phyloP scores from a whole-genome alignment of 2,113 vertebrate genomes.

The Neodon shergylaensis region DNA sequence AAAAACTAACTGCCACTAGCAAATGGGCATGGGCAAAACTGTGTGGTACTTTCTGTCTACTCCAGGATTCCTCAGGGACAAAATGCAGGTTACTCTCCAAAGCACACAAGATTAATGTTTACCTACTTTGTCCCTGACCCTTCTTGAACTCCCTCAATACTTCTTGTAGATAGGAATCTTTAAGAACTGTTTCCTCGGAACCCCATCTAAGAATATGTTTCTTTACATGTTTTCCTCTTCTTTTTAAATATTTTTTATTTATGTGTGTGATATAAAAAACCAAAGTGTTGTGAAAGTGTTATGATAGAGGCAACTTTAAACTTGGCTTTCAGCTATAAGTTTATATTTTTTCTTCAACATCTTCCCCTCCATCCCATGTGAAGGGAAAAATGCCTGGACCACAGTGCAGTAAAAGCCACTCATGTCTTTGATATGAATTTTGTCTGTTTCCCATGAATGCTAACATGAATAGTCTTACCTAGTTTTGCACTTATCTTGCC shows the following conservation, averaged over 20 bases:
- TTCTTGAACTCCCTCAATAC: neutral
- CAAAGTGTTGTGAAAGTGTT: neutral
- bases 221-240: neutral
- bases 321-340: neutral
- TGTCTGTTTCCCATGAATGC: neutral
- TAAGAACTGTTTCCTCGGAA: neutral
- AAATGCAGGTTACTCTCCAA: neutral
- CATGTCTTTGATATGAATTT: neutral
- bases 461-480: neutral
- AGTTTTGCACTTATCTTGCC: conserved; percentile 40
- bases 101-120: neutral
- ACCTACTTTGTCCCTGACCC: neutral
- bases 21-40: neutral
- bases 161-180: neutral
- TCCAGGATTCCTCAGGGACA: neutral
- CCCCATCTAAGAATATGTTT: neutral
- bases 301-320: neutral
- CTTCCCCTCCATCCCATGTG: neutral
- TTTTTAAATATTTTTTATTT: too few species aligned
- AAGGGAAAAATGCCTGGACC: neutral
- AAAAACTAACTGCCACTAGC: neutral
- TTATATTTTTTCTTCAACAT: neutral
- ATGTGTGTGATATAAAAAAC: neutral
- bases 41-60: neutral
- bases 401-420: neutral